Base-by-base conservation (phyloP, 2,888 invertebrate species). In the Metalampra italica region DNA sequence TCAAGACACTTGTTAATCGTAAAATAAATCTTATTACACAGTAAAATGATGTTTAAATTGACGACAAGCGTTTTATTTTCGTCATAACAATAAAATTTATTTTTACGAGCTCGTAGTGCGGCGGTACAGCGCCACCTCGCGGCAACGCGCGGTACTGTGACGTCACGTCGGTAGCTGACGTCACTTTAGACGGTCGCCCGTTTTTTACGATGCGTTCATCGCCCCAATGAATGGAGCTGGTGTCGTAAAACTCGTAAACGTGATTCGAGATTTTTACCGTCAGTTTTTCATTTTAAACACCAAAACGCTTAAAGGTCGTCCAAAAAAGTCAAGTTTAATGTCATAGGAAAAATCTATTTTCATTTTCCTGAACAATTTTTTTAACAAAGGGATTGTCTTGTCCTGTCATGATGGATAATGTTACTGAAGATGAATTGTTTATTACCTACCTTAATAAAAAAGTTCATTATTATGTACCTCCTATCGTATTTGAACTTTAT, bases 51-150 rank as follows among this genome's bases (percentile, higher is more conserved):
- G 86, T 89, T 88, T 85, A 88, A 89, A 89, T 88, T 87, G 89
- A 88, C 82, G 88, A 87, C 88, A 87, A 87, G 86, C 87, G 88
- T 89, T 89, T 89, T 89, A 89, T 89, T 88, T 87, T 87, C 85
- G 78, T 85, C 87, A 89, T 89, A 89, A 89, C 88, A 89, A 89
- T 89, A 89, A 89, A 88, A 87, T 89, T 89, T 84, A 86, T 85
- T 89, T 89, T 89, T 89, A 89, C 75, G 85, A 83, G 75, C 78
- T 55, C 60, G 55, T 62, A 72, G 71, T 68, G 64, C 48, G 68
- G 70, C 64, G 62, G 64, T 66, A 67, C 60, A 75, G 75, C 80
- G 86, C 83, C 89, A 90, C 73, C 90, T 89, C 72, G 73, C 61
- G 68, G 74, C 51, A 40, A 51, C 12, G 34, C 49, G 47, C 47